phyloP scores from a whole-genome alignment of 2,113 vertebrate genomes.

The Castor canadensis region DNA sequence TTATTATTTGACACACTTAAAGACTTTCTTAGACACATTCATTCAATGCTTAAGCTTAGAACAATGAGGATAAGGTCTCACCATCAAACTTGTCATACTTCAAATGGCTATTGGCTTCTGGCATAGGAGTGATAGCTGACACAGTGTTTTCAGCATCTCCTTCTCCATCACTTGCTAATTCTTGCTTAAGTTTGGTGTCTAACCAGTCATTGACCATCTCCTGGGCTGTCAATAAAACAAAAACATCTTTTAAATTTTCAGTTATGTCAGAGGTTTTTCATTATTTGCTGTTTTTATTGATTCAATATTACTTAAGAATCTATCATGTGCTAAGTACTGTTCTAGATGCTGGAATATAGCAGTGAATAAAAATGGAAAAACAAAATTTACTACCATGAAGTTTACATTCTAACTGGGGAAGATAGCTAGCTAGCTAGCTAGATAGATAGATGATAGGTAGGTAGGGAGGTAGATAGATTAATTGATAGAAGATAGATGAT shows the following conservation, averaged over 20 bases:
- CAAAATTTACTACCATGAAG: neutral
- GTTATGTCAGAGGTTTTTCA: slow-evolving; percentile 34
- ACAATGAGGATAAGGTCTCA: slow-evolving; percentile 77
- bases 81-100: slow-evolving; percentile 90
- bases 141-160: slow-evolving; percentile 57
- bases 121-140: neutral
- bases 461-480: neutral
- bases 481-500: too few species aligned
- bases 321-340: neutral
- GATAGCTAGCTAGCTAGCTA: too few species aligned
- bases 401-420: neutral
- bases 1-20: slow-evolving; percentile 50
- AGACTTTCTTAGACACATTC: slow-evolving; percentile 19
- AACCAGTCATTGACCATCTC: slow-evolving; percentile 92
- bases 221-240: slow-evolving; percentile 85
- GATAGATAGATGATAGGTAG: too few species aligned
- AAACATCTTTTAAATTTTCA: slow-evolving; percentile 48
- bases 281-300: slow-evolving; percentile 37
- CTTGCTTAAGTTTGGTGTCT: slow-evolving; percentile 87
- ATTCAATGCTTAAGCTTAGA: slow-evolving; percentile 26
- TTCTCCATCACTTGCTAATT: slow-evolving; percentile 86
- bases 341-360: neutral
- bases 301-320: slow-evolving; percentile 23
- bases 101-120: slow-evolving; percentile 49
- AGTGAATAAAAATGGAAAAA: slow-evolving; percentile 35